Evolutionary conservation across 2,113 vertebrate species (phyloP), one percentile per base, ranked within the genome.

Genomic region (Charadrius vociferus): DNA sequence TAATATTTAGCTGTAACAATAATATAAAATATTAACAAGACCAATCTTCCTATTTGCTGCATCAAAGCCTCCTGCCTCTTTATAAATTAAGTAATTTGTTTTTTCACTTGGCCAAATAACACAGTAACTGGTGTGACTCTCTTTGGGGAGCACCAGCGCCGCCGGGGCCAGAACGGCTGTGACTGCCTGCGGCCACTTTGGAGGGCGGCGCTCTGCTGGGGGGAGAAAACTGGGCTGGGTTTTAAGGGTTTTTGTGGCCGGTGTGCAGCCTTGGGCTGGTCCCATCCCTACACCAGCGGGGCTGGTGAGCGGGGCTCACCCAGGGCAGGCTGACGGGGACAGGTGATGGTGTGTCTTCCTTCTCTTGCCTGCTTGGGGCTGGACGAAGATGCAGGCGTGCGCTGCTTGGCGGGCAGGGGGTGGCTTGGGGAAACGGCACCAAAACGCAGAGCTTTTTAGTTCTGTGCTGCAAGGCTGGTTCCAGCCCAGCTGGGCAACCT

Each of bases 331-430:
- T 27, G 43, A 22, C 0, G 27, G 52, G 37, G 73, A 32, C 1
- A 2, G 58, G 27, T 27, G 21, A 30, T 1, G 3, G 36, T 1
- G 1, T 0, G 4, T 36, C 20, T 11, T 27, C 29, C 68, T 52
- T n/a, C 1, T 3, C 39, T 47, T 4, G 10, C 21, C 50, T 37
- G 82, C 17, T 29, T 32, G 70, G 17, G 22, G 34, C 16, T 55
- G 82, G 21, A 14, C 34, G 41, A 61, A 55, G 13, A 29, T 4
- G 30, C 6, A 20, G 2, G 3, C 9, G 13, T 9, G 23, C 3
- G 16, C 37, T 52, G 37, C n/a, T 39, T 10, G 1, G 59, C n/a
- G 37, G 27, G 21, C 9, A 34, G 59, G 11, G 34, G 39, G 22
- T 10, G 18, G 22, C 27, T 27, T 37, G 34, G 27, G 47, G 32